phyloP scores from a whole-genome alignment of 2,113 vertebrate genomes.

The Micronisus gabar region DNA sequence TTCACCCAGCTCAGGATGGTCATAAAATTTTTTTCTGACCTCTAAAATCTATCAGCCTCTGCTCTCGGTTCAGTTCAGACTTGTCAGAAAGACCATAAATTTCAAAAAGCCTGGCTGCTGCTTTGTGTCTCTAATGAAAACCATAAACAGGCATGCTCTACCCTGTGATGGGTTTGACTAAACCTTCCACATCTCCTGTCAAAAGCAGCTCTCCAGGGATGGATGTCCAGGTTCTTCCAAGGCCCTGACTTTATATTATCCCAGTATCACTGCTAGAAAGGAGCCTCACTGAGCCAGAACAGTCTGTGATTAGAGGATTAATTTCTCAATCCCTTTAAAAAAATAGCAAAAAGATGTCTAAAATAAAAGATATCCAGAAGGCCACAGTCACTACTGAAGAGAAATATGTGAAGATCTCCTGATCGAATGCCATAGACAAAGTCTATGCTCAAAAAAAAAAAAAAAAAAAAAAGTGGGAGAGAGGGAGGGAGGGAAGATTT shows the following conservation, averaged over 20 bases:
- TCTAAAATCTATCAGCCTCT: background rate
- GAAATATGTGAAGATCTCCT: background rate
- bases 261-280: background rate
- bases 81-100: background rate
- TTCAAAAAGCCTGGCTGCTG: background rate
- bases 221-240: background rate
- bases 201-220: background rate
- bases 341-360: background rate
- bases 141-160: background rate
- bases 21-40: background rate
- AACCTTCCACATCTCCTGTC: background rate
- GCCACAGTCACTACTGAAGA: background rate
- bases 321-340: background rate
- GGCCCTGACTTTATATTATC: background rate
- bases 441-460: accelerated
- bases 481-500: background rate
- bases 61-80: background rate
- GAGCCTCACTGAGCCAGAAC: background rate
- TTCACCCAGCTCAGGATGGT: background rate
- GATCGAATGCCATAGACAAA: background rate
- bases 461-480: background rate
- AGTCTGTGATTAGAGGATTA: background rate
- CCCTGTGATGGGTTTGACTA: background rate
- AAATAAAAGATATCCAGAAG: background rate
- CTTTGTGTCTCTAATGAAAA: background rate